Evolutionary conservation across 2,797 vertebrate species (phyloP).

Genomic region (Ptychadena robeensis): DNA sequence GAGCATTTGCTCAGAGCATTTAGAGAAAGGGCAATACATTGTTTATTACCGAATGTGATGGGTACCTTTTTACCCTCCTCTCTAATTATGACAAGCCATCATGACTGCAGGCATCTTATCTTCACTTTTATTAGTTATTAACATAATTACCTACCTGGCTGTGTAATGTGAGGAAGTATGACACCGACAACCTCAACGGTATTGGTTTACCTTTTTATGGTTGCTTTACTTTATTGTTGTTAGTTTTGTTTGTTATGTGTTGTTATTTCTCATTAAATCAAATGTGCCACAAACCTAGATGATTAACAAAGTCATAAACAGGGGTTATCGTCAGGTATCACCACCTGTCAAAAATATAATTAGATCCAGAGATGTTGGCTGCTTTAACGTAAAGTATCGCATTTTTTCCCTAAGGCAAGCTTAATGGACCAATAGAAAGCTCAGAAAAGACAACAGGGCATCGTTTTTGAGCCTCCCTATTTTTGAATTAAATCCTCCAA

Average conservation of each 20-base stretch:
- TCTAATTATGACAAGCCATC: slow-evolving; percentile 31
- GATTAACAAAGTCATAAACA: too few relatives aligned
- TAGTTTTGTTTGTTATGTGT: not conserved
- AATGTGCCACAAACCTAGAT: not conserved
- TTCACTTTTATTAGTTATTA: slow-evolving; percentile 1
- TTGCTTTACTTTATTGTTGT: not conserved
- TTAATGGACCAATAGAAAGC: too few relatives aligned
- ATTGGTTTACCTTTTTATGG: not conserved
- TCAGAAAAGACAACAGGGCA: too few relatives aligned
- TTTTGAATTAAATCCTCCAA: too few relatives aligned
- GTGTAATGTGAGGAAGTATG: slow-evolving; percentile 1
- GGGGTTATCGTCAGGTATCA: not conserved
- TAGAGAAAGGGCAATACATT: slow-evolving; percentile 39
- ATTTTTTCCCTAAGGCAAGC: too few relatives aligned
- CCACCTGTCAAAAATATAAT: not conserved
- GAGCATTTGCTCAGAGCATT: slow-evolving; percentile 35
- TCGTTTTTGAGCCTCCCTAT: too few relatives aligned
- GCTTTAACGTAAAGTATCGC: too few relatives aligned
- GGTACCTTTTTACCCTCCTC: slow-evolving; percentile 5
- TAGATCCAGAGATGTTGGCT: not conserved
- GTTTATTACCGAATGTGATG: slow-evolving; percentile 34
- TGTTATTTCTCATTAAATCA: slow-evolving; percentile 2
- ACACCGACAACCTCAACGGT: not conserved
- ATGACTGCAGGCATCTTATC: slow-evolving; percentile 10
- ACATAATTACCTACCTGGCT: slow-evolving; percentile 5